Percentiles rank a stretch among this genome's conserved stretches.
phyloP scores from a whole-genome alignment of 1,140 invertebrate species.

The Trichomalopsis sarcophagae region DNA sequence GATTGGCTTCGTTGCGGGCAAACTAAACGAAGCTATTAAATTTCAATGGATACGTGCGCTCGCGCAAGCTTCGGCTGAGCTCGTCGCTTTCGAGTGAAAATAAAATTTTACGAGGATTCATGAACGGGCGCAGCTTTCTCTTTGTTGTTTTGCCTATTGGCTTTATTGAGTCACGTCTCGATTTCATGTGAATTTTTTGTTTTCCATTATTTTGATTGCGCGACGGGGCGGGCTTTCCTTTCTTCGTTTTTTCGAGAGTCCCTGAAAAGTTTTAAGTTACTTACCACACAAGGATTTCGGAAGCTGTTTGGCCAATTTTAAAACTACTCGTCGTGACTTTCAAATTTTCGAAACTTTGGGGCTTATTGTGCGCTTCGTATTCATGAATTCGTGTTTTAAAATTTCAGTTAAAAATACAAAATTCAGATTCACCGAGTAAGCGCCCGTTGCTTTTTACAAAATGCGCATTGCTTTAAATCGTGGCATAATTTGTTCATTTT shows the following conservation, averaged over 20 bases:
- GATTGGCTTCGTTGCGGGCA: constrained; percentile 16
- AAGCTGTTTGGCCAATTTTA: not conserved
- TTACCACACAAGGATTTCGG: not conserved
- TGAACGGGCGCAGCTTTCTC: not conserved
- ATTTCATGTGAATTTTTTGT: not conserved
- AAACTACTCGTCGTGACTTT: not conserved
- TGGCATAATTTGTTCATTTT: not conserved
- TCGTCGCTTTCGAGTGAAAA: constrained; percentile 16
- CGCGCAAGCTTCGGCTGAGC: not conserved
- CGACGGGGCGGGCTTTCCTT: not conserved
- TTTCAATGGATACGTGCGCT: constrained; percentile 13
- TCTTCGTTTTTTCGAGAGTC: not conserved
- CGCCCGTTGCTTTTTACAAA: too few relatives aligned
- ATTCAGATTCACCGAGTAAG: not conserved
- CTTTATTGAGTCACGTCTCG: not conserved
- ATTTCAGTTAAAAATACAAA: not conserved
- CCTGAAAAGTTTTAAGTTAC: not conserved
- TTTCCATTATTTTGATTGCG: not conserved
- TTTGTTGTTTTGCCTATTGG: not conserved
- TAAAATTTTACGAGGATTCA: constrained; percentile 38
- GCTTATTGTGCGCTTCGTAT: not conserved
- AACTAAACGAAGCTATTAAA: constrained; percentile 44
- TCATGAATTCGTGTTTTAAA: not conserved
- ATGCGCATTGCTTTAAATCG: too few relatives aligned
- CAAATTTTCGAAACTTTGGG: not conserved